Evolutionary conservation across 2,888 invertebrate genomes (phyloP).

Genomic region (Leuctra nigra): DNA sequence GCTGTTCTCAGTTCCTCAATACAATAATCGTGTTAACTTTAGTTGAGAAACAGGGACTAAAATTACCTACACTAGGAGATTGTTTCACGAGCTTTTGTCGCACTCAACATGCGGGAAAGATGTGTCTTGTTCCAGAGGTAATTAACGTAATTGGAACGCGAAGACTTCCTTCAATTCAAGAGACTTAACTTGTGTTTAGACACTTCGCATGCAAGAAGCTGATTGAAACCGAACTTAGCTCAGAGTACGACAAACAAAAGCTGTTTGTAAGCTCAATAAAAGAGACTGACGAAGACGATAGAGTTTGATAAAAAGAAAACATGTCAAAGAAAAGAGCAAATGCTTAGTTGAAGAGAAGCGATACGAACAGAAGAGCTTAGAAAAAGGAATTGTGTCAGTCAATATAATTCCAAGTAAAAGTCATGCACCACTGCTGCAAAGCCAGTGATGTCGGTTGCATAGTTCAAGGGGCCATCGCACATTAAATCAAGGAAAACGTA

Average conservation of each 20-base stretch:
- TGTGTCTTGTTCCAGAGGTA: too few species aligned
- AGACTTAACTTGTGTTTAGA: conserved; percentile 1
- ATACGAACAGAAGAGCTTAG: neutral
- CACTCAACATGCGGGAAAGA: too few species aligned
- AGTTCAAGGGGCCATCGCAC: neutral
- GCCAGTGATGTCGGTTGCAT: neutral
- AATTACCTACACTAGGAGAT: too few species aligned
- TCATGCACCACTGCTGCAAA: too few species aligned
- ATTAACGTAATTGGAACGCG: conserved; percentile 3
- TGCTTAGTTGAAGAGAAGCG: conserved; percentile 1
- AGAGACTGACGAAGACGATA: too few species aligned
- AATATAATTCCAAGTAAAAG: neutral
- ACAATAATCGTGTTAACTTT: too few species aligned
- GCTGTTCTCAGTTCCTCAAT: too few species aligned
- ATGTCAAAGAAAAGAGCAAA: conserved; percentile 2
- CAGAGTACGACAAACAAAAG: too few species aligned
- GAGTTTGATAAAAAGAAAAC: neutral
- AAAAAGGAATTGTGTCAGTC: neutral
- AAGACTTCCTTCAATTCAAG: neutral
- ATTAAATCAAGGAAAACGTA: neutral
- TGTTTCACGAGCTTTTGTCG: too few species aligned
- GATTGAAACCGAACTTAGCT: neutral
- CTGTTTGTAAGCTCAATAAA: neutral
- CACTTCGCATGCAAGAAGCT: neutral
- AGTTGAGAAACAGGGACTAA: too few species aligned